phyloP scores from a whole-genome alignment of 2,797 vertebrate genomes.

The Clarias platycephalus region DNA sequence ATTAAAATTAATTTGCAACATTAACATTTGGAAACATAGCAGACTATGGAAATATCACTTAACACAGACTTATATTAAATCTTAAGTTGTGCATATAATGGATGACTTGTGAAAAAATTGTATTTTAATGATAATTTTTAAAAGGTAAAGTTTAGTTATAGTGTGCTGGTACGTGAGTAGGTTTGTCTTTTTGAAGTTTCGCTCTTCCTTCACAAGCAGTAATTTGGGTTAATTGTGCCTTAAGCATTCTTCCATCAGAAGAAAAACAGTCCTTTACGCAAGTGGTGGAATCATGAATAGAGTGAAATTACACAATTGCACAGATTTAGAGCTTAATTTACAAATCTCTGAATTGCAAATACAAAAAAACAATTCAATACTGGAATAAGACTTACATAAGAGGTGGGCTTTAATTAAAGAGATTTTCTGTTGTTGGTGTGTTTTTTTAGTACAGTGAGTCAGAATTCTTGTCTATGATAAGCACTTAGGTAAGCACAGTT shows the following conservation, averaged over 20 bases:
- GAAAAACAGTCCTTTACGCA: not conserved
- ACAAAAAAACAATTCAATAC: not conserved
- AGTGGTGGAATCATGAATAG: not conserved
- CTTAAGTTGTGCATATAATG: not conserved
- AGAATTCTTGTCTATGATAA: not conserved
- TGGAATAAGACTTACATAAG: not conserved
- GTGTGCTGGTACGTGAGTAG: not conserved
- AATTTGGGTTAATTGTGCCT: not conserved
- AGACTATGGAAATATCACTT: too few relatives aligned
- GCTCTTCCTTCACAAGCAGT: too few relatives aligned
- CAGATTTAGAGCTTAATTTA: not conserved
- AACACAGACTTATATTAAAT: too few relatives aligned
- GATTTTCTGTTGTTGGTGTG: not conserved
- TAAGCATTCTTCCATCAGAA: not conserved
- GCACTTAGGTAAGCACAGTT: not conserved
- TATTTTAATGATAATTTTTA: not conserved
- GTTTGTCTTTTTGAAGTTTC: too few relatives aligned
- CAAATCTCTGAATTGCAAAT: not conserved
- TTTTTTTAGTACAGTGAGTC: not conserved
- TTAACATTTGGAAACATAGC: not conserved
- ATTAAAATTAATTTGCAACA: not conserved
- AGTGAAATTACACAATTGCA: constrained; percentile 7
- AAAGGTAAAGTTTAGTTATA: too few relatives aligned
- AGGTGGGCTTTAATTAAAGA: not conserved
- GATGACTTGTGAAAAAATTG: not conserved